Evolutionary conservation across 2,888 invertebrate genomes (phyloP), one percentile per base, ranked within the genome.

Genomic region (Limnephilus marmoratus): DNA sequence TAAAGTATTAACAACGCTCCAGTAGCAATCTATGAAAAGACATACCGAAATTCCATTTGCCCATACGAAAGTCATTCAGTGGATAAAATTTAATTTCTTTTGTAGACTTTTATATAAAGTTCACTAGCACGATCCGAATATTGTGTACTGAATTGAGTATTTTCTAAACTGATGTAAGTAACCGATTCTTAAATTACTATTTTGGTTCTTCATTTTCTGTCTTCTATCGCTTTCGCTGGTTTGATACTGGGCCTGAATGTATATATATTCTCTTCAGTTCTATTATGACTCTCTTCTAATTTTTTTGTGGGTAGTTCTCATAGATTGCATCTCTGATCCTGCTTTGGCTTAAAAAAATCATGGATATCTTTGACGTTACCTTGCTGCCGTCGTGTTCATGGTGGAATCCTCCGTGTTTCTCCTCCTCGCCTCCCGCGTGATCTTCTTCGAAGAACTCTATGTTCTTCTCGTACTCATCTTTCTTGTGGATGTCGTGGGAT

Each of bases 391-490:
- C 95, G 91, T 96, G 96, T 82, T 97, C 96, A 37, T 96, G 95
- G 93, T 96, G 96, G 94, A 95, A 97, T 0, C 96, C 97, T 0
- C 97, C 97, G 92, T 97, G 96, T 93, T 97, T 97, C 94, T 97
- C 97, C 86, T 96, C 96, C 45, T 97, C 97, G 0, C 96, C 97
- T 3, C 97, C 97, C 93, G 97, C 97, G 53, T 97, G 97, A 92
- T 97, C 97, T 94, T 98, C 98, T 94, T 98, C 98, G 94, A 97
- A 98, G 95, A 98, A 98, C 94, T 97, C 97, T 68, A 97, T 97
- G 93, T 97, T 97, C 94, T 98, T 97, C 94, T 97, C 97, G 94
- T 97, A 98, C 94, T 97, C 98, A 94, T 98, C 97, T 94, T 97
- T 97, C 94, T 98, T 97, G 94, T 97, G 97, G 86, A 98, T 96